Conservation (phyloP, 92 coral and sea anemone genomes). For the Porites lobata region DNA sequence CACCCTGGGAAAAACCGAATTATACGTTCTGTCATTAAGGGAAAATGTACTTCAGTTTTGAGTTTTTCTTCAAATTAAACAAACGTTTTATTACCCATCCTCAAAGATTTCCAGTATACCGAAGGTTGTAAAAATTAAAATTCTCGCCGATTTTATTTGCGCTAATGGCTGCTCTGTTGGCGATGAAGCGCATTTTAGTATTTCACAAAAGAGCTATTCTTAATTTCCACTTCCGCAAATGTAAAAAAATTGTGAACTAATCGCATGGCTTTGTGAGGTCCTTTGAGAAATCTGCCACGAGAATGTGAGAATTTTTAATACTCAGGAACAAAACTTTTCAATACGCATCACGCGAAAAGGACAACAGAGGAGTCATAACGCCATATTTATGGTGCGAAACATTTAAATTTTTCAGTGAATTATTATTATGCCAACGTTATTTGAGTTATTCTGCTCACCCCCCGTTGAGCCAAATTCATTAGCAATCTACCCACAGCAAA, state of each 20-base stretch:
- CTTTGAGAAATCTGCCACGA: conserved; percentile 20
- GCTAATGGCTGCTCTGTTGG: conserved; percentile 2
- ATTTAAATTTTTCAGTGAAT: conserved; percentile 16
- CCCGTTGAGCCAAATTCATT: conserved; percentile 28
- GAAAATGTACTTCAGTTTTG: neutral
- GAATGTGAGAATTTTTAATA: conserved; percentile 16
- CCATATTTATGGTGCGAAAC: neutral
- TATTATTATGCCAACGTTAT: conserved; percentile 17
- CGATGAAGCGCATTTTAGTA: neutral
- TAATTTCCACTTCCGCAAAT: conserved; percentile 42
- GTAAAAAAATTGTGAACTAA: conserved; percentile 4
- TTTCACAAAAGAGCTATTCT: neutral
- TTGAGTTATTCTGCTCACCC: conserved; percentile 19
- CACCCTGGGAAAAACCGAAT: neutral
- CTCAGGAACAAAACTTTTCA: neutral
- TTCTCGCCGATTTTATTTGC: conserved; percentile 25
- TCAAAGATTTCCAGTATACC: no score
- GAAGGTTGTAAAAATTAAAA: neutral
- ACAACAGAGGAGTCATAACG: conserved; percentile 18
- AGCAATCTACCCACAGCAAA: conserved; percentile 11
- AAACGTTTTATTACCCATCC: neutral
- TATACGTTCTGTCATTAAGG: neutral
- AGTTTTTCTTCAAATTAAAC: neutral
- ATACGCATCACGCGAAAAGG: conserved; percentile 15
- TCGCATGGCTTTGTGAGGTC: conserved; percentile 31